phyloP scores from a whole-genome alignment of 2,797 vertebrate genomes.

The Alauda arvensis region DNA sequence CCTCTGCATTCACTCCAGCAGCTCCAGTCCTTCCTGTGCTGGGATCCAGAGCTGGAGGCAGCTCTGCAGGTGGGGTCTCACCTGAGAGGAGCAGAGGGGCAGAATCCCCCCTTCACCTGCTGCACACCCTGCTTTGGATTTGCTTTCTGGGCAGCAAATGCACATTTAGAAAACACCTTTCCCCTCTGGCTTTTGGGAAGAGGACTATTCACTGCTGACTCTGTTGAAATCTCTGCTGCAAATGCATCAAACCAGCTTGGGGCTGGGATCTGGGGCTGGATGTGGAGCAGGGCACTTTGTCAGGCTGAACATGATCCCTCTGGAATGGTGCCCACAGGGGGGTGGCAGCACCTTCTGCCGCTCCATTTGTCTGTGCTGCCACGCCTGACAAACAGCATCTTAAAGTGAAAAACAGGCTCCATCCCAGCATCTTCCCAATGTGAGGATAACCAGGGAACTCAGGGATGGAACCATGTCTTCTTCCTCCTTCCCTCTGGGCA shows the following conservation, averaged over 20 bases:
- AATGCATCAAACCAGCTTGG: rapidly evolving
- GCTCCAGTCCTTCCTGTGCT: neutral
- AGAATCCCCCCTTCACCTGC: neutral
- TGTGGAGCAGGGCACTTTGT: neutral
- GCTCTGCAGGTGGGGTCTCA: neutral
- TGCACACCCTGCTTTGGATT: neutral
- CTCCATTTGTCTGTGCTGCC: neutral
- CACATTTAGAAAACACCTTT: neutral
- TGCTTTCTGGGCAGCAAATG: neutral
- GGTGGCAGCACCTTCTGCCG: neutral
- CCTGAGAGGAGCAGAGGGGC: neutral
- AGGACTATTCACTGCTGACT: neutral
- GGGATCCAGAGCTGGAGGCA: rapidly evolving
- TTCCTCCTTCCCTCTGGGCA: neutral
- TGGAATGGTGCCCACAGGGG: neutral
- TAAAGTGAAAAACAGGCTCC: neutral
- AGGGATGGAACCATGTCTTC: neutral
- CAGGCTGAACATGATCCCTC: neutral
- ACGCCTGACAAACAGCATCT: neutral
- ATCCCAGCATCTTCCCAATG: neutral
- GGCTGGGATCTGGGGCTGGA: neutral
- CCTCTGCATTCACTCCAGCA: neutral
- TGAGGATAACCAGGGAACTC: neutral
- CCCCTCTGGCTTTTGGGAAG: neutral
- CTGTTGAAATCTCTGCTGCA: neutral